Conservation (phyloP, 1,140 invertebrate species). For the Hylaeus anthracinus region DNA sequence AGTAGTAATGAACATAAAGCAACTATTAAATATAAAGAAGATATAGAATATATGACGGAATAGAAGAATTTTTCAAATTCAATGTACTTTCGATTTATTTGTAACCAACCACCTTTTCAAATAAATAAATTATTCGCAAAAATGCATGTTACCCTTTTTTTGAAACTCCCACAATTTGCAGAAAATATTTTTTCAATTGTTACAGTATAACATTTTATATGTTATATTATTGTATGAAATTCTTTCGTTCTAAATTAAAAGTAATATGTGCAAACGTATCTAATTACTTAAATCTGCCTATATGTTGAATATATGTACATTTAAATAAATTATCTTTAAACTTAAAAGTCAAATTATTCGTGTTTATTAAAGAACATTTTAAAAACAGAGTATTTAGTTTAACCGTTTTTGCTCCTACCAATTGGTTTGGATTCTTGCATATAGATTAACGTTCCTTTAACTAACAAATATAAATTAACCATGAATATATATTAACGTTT, state of each 20-base stretch:
- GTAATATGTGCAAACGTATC: neutral
- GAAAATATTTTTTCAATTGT: neutral
- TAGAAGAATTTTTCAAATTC: slow-evolving; percentile 6
- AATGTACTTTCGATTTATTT: slow-evolving; percentile 19
- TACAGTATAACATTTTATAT: no score
- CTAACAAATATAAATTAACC: neutral
- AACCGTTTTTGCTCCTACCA: neutral
- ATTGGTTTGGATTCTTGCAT: no score
- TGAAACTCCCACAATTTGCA: neutral
- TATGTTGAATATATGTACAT: neutral
- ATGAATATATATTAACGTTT: neutral
- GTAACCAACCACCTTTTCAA: slow-evolving; percentile 5
- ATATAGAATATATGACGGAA: slow-evolving; percentile 30
- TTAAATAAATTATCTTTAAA: neutral
- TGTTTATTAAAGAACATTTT: neutral
- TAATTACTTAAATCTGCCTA: neutral
- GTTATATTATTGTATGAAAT: neutral
- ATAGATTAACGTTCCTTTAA: neutral
- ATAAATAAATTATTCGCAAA: slow-evolving; percentile 11
- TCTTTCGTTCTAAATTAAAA: no score
- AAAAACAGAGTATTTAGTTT: neutral
- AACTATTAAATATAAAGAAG: slow-evolving; percentile 11
- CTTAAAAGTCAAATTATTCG: neutral
- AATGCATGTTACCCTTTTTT: no score
- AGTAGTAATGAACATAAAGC: neutral